Evolutionary conservation across 2,797 vertebrate genomes (phyloP), one percentile per base, ranked within the genome.

Genomic region (Anableps anableps): DNA sequence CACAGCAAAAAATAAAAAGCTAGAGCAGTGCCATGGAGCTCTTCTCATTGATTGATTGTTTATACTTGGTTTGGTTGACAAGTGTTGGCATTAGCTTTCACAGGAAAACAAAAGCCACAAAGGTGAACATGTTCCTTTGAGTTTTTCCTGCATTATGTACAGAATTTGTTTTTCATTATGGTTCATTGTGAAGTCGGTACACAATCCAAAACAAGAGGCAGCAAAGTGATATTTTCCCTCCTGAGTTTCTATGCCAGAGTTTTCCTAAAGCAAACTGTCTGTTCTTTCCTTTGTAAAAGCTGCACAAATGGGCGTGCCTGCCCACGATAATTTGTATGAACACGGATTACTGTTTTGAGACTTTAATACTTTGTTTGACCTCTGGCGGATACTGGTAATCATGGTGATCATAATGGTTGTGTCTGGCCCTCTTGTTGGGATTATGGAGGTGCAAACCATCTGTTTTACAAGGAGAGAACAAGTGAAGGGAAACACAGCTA

Each of bases 91-190:
- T 72, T 48, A 43, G 83, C 76, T 82, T 83, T 87, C 19, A 75
- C 83, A 88, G 75, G 72, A 53, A 80, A 77, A 75, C 41, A 80
- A 80, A 83, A 77, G 75, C 81, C 82, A 82, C 38, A 43, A 70
- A 70, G 23, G 43, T 14, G 1, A 71, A 29, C 68, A 86, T 85
- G 82, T 83, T 84, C 83, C 70, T 19, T 82, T 87, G 73, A 89
- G 80, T 85, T 77, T 75, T 82, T 77, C 78, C 80, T 60, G 78
- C 76, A 71, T 88, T 86, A 64, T 41, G 72, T 89, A 85, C 13
- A 71, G 26, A 71, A 71, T 92, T 94, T 91, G 88, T 85, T 92
- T 92, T 89, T 88, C 80, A 91, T 91, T 87, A 84, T 43, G 47
- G 51, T 84, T 80, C 83, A 90, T 83, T 87, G 81, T 82, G 41